Conservation (phyloP, 2,797 vertebrate genomes). For the Prionace glauca region DNA sequence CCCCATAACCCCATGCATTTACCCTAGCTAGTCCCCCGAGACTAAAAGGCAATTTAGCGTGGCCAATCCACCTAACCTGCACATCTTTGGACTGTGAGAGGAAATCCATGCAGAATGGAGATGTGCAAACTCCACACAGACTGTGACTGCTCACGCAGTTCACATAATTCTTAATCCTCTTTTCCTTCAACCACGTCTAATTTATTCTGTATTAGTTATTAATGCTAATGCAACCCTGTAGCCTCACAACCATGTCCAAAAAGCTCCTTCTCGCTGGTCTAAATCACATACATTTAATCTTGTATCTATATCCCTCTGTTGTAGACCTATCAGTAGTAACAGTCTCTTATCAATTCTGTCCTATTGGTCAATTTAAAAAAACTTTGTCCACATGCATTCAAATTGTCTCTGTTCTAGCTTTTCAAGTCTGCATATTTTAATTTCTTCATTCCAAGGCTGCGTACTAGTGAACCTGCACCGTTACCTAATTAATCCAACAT, state of each 20-base stretch:
- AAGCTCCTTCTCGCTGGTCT: not conserved
- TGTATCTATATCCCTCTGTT: not conserved
- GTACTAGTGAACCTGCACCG: not conserved
- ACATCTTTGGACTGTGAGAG: no score
- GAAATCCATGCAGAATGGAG: no score
- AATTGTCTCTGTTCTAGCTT: not conserved
- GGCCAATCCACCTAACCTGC: no score
- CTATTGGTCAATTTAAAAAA: not conserved
- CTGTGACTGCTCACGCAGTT: not conserved
- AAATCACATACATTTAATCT: not conserved
- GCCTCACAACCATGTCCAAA: not conserved
- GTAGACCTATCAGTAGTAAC: not conserved
- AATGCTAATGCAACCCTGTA: not conserved
- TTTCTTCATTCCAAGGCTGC: not conserved
- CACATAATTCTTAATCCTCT: not conserved
- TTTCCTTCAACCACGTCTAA: not conserved
- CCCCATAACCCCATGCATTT: no score
- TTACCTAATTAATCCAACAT: not conserved
- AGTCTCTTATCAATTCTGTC: not conserved
- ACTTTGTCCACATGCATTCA: not conserved
- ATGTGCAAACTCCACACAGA: no score
- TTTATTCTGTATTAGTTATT: not conserved
- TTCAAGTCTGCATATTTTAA: not conserved
- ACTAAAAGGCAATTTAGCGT: no score
- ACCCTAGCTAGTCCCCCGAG: no score